These are phyloP conservation scores for Marmota monax DNA, from an alignment of 2,113 vertebrate species.

Conservation along the genomic window DNA sequence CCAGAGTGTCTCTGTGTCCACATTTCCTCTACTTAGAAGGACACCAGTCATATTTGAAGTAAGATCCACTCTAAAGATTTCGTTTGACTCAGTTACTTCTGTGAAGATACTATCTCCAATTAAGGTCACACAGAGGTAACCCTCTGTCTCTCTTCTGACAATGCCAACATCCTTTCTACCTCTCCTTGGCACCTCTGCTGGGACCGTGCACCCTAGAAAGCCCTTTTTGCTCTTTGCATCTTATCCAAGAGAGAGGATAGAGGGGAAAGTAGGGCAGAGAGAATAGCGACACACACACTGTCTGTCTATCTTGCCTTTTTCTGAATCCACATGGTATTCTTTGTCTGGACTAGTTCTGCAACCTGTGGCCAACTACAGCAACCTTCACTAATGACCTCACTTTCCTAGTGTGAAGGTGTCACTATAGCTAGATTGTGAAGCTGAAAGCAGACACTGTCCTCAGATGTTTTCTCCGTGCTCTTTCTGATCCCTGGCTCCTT, in stretches of 20 bases:
- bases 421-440: not conserved
- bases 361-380: not conserved
- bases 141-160: not conserved
- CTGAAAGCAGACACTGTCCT: not conserved
- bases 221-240: not conserved
- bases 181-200: not conserved
- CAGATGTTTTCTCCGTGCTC: not conserved
- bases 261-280: not conserved
- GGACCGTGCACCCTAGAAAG: not conserved
- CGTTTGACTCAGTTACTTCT: not conserved
- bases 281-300: too few species aligned
- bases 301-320: not conserved
- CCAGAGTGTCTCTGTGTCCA: not conserved
- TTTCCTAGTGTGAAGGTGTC: not conserved
- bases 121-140: not conserved
- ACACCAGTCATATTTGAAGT: not conserved
- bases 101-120: not conserved
- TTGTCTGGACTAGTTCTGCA: not conserved
- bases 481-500: not conserved
- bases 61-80: not conserved
- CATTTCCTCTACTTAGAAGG: not conserved
- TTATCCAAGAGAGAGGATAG: not conserved
- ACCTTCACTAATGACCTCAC: not conserved
- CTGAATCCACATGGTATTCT: not conserved
- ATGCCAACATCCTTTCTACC: fast-evolving